Evolutionary conservation across 2,797 vertebrate species (phyloP).

Genomic region (Rhinichthys osculus): DNA sequence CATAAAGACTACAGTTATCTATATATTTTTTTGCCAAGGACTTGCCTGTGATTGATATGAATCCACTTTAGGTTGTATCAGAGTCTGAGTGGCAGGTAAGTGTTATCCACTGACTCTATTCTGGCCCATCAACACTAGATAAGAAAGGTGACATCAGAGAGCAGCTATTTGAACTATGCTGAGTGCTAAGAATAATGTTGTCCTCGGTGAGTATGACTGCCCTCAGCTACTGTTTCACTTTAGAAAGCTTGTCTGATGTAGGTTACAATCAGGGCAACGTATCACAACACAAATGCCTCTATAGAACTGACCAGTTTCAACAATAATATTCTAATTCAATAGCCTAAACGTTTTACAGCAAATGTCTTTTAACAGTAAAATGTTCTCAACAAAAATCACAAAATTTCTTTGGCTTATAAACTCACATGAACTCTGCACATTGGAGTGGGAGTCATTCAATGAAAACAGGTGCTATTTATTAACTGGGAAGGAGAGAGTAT

Average conservation of each 20-base stretch:
- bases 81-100: slow-evolving; percentile 26
- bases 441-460: slow-evolving; percentile 45
- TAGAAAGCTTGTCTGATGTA: slow-evolving; percentile 41
- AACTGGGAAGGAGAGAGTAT: slow-evolving; percentile 32
- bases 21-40: neutral
- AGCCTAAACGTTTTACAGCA: neutral
- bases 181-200: slow-evolving; percentile 49
- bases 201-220: slow-evolving; percentile 31
- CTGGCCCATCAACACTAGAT: slow-evolving; percentile 20
- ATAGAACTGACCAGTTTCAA: neutral
- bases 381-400: neutral
- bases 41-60: slow-evolving; percentile 1
- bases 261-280: slow-evolving; percentile 16
- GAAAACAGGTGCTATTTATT: slow-evolving; percentile 63
- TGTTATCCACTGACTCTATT: slow-evolving; percentile 15
- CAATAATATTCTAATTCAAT: neutral
- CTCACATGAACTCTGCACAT: neutral
- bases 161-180: slow-evolving; percentile 46
- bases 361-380: neutral
- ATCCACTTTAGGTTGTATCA: slow-evolving; percentile 14
- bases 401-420: neutral
- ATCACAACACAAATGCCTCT: slow-evolving; percentile 18
- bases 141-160: slow-evolving; percentile 46
- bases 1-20: neutral
- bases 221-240: slow-evolving; percentile 46